phyloP scores from a whole-genome alignment of 92 coral and sea anemone species.

The Epizoanthus illoricatus region DNA sequence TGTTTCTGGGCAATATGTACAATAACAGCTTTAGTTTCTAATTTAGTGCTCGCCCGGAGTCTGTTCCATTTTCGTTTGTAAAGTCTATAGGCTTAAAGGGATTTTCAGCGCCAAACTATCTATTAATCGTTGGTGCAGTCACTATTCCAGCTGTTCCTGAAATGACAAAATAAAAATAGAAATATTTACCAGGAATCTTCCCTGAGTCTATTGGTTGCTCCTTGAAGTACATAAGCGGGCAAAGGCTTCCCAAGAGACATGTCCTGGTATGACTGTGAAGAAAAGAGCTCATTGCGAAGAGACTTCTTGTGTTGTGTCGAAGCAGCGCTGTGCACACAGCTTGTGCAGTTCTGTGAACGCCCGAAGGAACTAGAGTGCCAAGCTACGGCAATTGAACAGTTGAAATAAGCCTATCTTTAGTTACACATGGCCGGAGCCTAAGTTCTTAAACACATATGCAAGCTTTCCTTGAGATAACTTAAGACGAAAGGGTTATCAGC shows the following conservation, averaged over 20 bases:
- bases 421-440: slow-evolving; percentile 73
- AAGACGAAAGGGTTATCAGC: slow-evolving; percentile 88
- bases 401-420: slow-evolving; percentile 62
- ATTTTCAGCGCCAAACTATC: background rate
- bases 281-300: slow-evolving; percentile 41
- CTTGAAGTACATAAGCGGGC: slow-evolving; percentile 54
- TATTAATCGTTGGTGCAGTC: background rate
- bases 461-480: slow-evolving; percentile 81
- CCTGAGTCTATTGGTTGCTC: slow-evolving; percentile 25
- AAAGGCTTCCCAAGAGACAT: slow-evolving; percentile 76
- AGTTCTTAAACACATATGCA: slow-evolving; percentile 78
- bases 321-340: slow-evolving; percentile 1
- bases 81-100: slow-evolving; percentile 1
- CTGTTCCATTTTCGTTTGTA: slow-evolving; percentile 14
- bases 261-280: slow-evolving; percentile 49
- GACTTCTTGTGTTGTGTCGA: background rate
- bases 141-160: background rate
- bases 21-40: slow-evolving; percentile 2
- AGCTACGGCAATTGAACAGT: slow-evolving; percentile 45
- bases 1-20: slow-evolving; percentile 19
- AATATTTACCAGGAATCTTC: slow-evolving; percentile 68
- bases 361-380: slow-evolving; percentile 7
- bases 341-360: slow-evolving; percentile 22
- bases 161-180: background rate
- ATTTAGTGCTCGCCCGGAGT: slow-evolving; percentile 1